Conservation (phyloP, 2,888 invertebrate species). For the Melanostoma mellinum region DNA sequence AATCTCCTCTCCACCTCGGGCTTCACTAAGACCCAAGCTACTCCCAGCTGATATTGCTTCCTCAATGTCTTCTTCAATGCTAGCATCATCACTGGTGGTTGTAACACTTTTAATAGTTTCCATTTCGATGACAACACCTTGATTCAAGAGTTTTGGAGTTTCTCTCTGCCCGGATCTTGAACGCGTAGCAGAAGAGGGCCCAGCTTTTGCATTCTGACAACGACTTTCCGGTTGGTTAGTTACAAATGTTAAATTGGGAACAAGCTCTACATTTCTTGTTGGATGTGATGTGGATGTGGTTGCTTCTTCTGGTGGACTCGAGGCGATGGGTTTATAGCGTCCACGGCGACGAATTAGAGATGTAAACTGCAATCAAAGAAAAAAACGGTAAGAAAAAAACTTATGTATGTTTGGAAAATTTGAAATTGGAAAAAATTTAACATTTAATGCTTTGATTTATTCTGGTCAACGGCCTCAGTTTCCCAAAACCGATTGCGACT, state of each 20-base stretch:
- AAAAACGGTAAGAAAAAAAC: conserved; percentile 14
- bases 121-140: conserved; percentile 78
- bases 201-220: conserved; percentile 69
- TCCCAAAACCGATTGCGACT: too few species aligned
- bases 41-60: conserved; percentile 76
- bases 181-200: conserved; percentile 53
- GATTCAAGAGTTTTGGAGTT: conserved; percentile 59
- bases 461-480: too few species aligned
- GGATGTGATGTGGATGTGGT: conserved; percentile 46
- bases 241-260: conserved; percentile 79
- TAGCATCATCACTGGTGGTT: conserved; percentile 75
- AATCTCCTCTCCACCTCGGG: conserved; percentile 41
- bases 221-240: conserved; percentile 69
- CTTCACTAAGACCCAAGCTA: conserved; percentile 64
- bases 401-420: background rate
- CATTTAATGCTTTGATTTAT: too few species aligned
- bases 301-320: conserved; percentile 61
- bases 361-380: conserved; percentile 77
- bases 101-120: conserved; percentile 75
- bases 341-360: conserved; percentile 79
- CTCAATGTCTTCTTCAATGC: conserved; percentile 81
- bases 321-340: conserved; percentile 75
- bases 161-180: conserved; percentile 54
- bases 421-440: background rate
- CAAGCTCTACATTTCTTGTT: conserved; percentile 76